Base-by-base conservation (phyloP, 2,888 invertebrate genomes). In the Sinhomidia bicolor region DNA sequence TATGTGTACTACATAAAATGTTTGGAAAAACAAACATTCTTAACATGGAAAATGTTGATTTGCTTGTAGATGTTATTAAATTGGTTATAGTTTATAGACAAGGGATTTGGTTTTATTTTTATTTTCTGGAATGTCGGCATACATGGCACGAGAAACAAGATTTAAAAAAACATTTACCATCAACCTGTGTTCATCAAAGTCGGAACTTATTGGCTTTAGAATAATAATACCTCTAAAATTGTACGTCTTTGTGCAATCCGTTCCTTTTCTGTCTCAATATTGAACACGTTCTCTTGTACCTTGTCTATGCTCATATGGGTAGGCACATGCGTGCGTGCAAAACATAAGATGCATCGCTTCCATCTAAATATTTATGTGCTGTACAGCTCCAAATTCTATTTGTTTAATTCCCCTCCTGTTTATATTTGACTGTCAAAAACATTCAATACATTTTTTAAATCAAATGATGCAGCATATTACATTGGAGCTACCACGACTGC, bases 21-120 rank as follows among this genome's bases (percentile, higher is more conserved):
- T 47, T 71, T 78, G 29, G 51, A 54, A 78, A 78, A 78, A 78
- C 78, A 78, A 78, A 78, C 71, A 71, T 71, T 71, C 12, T 36
- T n/a, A n/a, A 57, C 57, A 57, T 2, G 57, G 20, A 57, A 17
- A 20, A 57, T 20, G 20, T 57, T 20, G 1, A 6, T 17, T 57
- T 57, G 3, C 57, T 20, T 20, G 57, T 2, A 5, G 10, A n/a
- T n/a, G 57, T 57, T 57, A 10, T 20, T 57, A 20, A 3, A 51
- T 51, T 20, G 1, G 5, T 17, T 57, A 4, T 20, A 20, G 20
- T 65, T n/a, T 65, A 32, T 32, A 65, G 32, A n/a, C n/a, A 32
- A n/a, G n/a, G 29, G 65, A 32, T 65, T 29, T 14, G 60, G 60
- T 29, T 62, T 62, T 10, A 12, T 47, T 41, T 9, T 51, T 57